phyloP scores from a whole-genome alignment of 2,888 invertebrate species.

The Hypomecis punctinalis region DNA sequence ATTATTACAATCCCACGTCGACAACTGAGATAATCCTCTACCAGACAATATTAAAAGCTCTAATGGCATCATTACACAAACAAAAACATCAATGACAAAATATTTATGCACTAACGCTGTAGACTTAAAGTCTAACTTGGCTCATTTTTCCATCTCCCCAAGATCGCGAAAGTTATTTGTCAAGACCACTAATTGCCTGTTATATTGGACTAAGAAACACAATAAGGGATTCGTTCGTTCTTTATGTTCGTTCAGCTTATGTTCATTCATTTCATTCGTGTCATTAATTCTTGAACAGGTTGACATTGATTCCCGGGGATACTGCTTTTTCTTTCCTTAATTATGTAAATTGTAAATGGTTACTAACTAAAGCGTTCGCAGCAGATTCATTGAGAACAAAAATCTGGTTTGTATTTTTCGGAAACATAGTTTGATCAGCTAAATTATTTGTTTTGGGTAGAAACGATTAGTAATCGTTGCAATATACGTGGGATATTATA shows the following conservation, averaged over 20 bases:
- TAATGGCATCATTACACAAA: slow-evolving; percentile 33
- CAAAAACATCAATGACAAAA: slow-evolving; percentile 23
- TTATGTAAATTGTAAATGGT: slow-evolving; percentile 15
- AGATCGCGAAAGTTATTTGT: slow-evolving; percentile 62
- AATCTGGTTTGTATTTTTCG: no score
- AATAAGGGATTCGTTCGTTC: slow-evolving; percentile 44
- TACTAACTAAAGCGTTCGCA: no score
- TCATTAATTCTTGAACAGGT: slow-evolving; percentile 28
- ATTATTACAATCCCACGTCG: slow-evolving; percentile 13
- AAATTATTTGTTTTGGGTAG: no score
- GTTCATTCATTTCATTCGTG: slow-evolving; percentile 24
- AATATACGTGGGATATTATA: no score
- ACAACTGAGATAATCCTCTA: slow-evolving; percentile 48
- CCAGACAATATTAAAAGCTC: slow-evolving; percentile 47
- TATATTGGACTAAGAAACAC: slow-evolving; percentile 55
- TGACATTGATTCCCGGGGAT: slow-evolving; percentile 27
- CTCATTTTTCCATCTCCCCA: slow-evolving; percentile 42
- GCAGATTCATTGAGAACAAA: no score
- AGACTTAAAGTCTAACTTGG: slow-evolving; percentile 8
- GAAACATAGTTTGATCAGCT: no score
- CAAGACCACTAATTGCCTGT: slow-evolving; percentile 66
- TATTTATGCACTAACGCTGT: slow-evolving; percentile 10
- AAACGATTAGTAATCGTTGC: no score
- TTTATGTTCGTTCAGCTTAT: slow-evolving; percentile 15
- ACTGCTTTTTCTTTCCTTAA: slow-evolving; percentile 20